Evolutionary conservation across 2,888 invertebrate genomes (phyloP), one percentile per base, ranked within the genome.

Genomic region (Nezara viridula): DNA sequence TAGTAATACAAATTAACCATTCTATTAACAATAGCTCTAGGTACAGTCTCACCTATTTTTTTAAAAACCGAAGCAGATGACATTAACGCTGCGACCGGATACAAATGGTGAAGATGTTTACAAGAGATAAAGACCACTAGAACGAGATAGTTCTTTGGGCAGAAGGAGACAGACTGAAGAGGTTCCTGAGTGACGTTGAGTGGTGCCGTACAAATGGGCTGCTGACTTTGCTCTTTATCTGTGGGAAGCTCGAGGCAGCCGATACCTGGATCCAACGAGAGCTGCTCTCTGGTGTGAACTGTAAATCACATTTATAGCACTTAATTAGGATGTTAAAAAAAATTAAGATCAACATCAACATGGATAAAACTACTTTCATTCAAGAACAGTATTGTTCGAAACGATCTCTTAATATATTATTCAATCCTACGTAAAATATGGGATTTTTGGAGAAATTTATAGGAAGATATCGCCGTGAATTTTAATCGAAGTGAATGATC

Each of bases 211-310:
- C 40, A 40, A 81, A 81, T 81, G 81, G 81, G 44, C 44, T n/a
- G 81, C 81, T 81, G 81, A 81, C 81, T 81, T 81, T 14, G 81
- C 81, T 81, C 81, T 81, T 81, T 81, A n/a, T n/a, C 81, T 81
- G 81, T 81, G 81, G 81, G 81, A 81, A 81, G 24, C 44, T 81
- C 1, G 44, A n/a, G 44, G 44, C 81, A 4, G 21, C n/a, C 24
- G 44, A 81, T 81, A 81, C n/a, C 37, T 37, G 40, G 1, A 12
- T 44, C 7, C 32, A 37, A 32, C 37, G 19, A 0, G 24, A 73
- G 19, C 14, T 27, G 14, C 27, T 27, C 10, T 10, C 12, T 14
- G 27, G 27, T n/a, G 3, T 60, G 0, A 27, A 60, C 24, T 55
- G 0, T 24, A 55, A n/a, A 55, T 55, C 7, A 55, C n/a, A 2